Evolutionary conservation across 2,888 invertebrate genomes (phyloP).

Genomic region (Baccha elongata): DNA sequence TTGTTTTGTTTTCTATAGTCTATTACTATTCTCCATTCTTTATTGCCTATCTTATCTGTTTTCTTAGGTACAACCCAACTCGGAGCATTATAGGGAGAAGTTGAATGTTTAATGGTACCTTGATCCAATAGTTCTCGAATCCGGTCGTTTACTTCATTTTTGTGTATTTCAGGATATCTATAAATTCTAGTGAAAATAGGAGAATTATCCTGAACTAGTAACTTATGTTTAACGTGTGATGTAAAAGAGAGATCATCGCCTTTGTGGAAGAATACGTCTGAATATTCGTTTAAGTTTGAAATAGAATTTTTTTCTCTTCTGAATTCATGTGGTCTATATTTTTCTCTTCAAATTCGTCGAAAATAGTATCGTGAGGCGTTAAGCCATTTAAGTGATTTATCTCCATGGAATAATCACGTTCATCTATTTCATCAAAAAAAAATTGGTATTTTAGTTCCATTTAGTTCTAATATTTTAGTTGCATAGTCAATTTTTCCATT

Average conservation of each 20-base stretch:
- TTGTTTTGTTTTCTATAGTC: conserved; percentile 38
- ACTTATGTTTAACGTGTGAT: background rate
- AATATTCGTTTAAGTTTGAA: background rate
- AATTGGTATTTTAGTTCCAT: background rate
- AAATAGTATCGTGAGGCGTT: conserved; percentile 5
- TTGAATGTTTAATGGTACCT: background rate
- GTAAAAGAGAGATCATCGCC: background rate
- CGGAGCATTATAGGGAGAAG: conserved; percentile 26
- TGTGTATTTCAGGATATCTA: background rate
- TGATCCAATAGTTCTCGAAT: background rate
- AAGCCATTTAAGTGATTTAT: background rate
- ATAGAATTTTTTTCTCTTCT: background rate
- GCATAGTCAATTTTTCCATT: background rate
- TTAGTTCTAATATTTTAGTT: background rate
- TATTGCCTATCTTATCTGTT: conserved; percentile 18
- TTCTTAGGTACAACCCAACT: conserved; percentile 33
- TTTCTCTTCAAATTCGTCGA: conserved; percentile 5
- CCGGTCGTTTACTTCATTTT: background rate
- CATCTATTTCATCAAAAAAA: background rate
- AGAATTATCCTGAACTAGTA: background rate
- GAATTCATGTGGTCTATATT: conserved; percentile 1
- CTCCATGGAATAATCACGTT: no score
- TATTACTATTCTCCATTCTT: conserved; percentile 35
- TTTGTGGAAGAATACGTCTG: background rate
- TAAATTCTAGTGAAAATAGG: no score